A percentile compares a stretch with the other conserved stretches of the same genome.
Evolutionary conservation across 2,797 vertebrate species (phyloP).

Genomic region (Threskiornis aethiopicus): DNA sequence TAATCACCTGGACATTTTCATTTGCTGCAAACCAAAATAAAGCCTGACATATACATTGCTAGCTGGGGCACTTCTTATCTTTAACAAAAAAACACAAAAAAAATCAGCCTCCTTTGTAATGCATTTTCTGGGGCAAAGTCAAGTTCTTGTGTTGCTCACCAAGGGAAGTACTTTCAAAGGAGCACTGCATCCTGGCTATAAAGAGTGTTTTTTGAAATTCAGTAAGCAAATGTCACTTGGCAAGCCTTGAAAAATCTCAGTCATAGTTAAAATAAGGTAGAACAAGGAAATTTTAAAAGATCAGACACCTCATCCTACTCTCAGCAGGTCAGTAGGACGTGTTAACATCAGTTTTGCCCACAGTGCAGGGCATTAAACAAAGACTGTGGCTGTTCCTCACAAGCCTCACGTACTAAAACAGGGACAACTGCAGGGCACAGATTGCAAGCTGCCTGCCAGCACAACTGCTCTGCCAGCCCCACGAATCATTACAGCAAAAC

Average conservation of each 20-base stretch:
- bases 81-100: neutral
- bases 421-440: neutral
- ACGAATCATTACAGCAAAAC: neutral
- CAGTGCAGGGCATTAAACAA: neutral
- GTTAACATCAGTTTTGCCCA: neutral
- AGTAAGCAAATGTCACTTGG: neutral
- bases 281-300: neutral
- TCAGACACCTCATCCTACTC: neutral
- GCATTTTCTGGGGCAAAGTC: neutral
- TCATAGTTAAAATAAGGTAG: neutral
- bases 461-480: neutral
- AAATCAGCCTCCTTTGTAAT: neutral
- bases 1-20: neutral
- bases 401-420: fast-evolving
- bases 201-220: neutral
- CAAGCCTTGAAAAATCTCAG: neutral
- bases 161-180: neutral
- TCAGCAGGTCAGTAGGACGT: neutral
- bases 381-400: neutral
- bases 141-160: neutral
- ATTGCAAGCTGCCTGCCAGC: neutral
- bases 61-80: neutral
- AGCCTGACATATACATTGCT: fast-evolving
- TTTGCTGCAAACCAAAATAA: neutral
- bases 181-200: neutral